phyloP scores from a whole-genome alignment of 2,888 invertebrate genomes.

The Nezara viridula region DNA sequence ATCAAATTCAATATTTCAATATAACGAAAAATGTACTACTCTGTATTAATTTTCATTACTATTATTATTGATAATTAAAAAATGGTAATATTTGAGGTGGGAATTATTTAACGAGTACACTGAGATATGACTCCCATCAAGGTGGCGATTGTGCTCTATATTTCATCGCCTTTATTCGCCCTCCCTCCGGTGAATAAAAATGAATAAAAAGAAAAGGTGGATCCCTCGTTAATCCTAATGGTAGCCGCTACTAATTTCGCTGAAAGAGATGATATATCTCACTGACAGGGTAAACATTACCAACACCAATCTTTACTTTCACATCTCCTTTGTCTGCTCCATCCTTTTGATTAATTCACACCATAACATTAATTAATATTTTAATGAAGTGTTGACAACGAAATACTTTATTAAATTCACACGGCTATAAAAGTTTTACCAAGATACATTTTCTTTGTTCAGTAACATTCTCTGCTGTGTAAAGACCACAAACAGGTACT shows the following conservation, averaged over 20 bases:
- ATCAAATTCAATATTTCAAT: too few species aligned
- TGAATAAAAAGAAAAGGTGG: constrained; percentile 21
- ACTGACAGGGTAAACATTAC: constrained; percentile 26
- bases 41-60: neutral
- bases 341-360: neutral
- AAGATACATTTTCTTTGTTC: too few species aligned
- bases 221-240: constrained; percentile 49
- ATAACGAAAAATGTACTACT: too few species aligned
- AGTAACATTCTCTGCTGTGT: too few species aligned
- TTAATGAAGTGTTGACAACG: neutral
- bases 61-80: neutral
- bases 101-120: neutral
- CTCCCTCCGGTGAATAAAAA: neutral
- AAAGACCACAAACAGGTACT: too few species aligned
- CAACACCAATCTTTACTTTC: neutral
- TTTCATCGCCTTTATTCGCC: constrained; percentile 20
- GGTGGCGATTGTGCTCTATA: constrained; percentile 10
- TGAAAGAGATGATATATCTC: constrained; percentile 48
- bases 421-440: too few species aligned
- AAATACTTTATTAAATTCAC: neutral
- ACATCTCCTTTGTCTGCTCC: neutral
- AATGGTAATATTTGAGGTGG: neutral
- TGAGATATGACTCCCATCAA: constrained; percentile 12
- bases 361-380: neutral
- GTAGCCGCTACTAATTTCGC: constrained; percentile 29